Evolutionary conservation across 2,888 invertebrate genomes (phyloP).

Genomic region (Mallateleia sp.): DNA sequence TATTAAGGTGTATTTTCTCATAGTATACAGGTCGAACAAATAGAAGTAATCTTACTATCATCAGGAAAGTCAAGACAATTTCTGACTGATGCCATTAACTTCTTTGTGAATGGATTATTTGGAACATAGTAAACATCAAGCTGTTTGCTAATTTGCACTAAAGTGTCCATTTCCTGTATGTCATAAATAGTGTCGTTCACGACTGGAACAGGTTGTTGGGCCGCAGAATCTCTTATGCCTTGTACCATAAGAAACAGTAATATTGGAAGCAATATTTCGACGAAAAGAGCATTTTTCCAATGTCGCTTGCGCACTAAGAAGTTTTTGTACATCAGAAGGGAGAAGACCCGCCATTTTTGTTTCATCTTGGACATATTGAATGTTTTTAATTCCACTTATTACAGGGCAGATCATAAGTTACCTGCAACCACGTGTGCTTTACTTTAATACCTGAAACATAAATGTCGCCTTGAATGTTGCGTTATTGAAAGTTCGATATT

Average conservation of each 20-base stretch:
- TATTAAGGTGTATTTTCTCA: too few species aligned
- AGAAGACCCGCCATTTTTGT: slow-evolving; percentile 81
- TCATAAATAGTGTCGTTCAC: slow-evolving; percentile 82
- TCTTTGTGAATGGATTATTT: slow-evolving; percentile 79
- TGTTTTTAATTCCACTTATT: slow-evolving; percentile 18
- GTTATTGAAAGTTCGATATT: slow-evolving; percentile 72
- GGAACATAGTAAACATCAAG: slow-evolving; percentile 85
- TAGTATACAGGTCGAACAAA: too few species aligned
- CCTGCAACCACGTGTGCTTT: slow-evolving; percentile 41
- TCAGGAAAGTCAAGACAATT: slow-evolving; percentile 81
- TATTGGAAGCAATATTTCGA: slow-evolving; percentile 85
- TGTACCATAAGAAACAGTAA: slow-evolving; percentile 84
- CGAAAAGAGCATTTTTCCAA: slow-evolving; percentile 85
- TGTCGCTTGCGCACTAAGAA: slow-evolving; percentile 86
- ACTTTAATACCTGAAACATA: slow-evolving; percentile 56
- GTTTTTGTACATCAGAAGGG: slow-evolving; percentile 86
- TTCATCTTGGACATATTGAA: slow-evolving; percentile 62
- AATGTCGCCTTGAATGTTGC: slow-evolving; percentile 72
- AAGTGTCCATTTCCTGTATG: slow-evolving; percentile 60
- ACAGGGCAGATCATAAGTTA: slow-evolving; percentile 51
- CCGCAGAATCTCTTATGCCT: slow-evolving; percentile 83
- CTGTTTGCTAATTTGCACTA: slow-evolving; percentile 43
- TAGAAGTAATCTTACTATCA: slow-evolving; percentile 78
- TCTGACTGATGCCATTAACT: slow-evolving; percentile 82
- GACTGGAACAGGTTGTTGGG: slow-evolving; percentile 77